Percentiles rank a stretch among this genome's conserved stretches.
phyloP scores from a whole-genome alignment of 2,113 vertebrate genomes.

The Rhagologus leucostigma region DNA sequence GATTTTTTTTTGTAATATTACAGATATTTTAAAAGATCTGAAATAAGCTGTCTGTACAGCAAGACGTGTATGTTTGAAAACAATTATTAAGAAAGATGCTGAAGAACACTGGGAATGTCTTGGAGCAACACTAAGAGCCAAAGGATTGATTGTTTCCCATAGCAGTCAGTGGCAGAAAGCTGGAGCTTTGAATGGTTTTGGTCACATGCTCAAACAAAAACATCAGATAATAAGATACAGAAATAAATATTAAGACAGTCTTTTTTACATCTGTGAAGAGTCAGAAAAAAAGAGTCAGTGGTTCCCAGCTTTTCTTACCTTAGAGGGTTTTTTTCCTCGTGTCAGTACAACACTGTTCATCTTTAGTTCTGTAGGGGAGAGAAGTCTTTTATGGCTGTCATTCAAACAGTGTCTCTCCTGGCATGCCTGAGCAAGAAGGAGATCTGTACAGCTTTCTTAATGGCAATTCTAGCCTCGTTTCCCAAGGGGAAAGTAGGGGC shows the following conservation, averaged over 20 bases:
- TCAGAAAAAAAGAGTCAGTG: not conserved
- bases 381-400: not conserved
- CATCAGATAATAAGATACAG: not conserved
- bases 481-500: not conserved
- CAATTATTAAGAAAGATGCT: not conserved
- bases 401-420: not conserved
- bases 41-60: not conserved
- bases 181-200: not conserved
- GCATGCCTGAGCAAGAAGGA: not conserved
- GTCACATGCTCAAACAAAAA: not conserved
- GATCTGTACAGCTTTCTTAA: not conserved
- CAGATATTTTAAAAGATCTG: not conserved
- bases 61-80: not conserved
- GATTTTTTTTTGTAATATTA: not conserved
- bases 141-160: not conserved
- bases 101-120: not conserved
- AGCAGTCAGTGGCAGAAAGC: not conserved
- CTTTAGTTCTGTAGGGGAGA: not conserved
- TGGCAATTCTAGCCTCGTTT: not conserved
- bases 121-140: not conserved
- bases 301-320: not conserved
- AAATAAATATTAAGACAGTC: not conserved
- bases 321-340: rapidly evolving
- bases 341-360: not conserved
- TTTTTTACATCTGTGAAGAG: not conserved